phyloP scores from a whole-genome alignment of 2,113 vertebrate genomes.

The Beaufortia kweichowensis region DNA sequence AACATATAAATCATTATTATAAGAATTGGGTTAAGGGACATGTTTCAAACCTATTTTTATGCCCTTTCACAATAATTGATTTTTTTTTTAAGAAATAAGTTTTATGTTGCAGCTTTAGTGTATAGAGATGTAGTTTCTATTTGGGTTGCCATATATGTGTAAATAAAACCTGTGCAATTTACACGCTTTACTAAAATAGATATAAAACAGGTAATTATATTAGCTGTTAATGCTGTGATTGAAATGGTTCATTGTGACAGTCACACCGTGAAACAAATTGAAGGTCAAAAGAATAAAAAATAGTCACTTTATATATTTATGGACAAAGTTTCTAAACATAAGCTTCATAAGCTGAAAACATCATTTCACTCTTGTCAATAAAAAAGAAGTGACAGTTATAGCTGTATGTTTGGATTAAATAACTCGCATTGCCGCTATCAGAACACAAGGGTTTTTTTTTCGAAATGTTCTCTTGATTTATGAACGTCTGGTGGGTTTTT shows the following conservation, averaged over 20 bases:
- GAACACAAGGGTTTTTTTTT: slow-evolving; percentile 4
- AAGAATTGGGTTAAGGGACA: too few species aligned
- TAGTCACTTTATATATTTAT: not conserved
- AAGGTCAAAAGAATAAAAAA: not conserved
- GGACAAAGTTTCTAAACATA: not conserved
- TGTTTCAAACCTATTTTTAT: too few species aligned
- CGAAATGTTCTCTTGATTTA: slow-evolving; percentile 18
- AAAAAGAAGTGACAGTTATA: not conserved
- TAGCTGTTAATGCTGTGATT: not conserved
- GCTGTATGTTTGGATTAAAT: not conserved
- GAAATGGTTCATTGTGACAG: not conserved
- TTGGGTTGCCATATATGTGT: not conserved
- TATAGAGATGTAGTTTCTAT: not conserved
- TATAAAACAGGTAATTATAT: not conserved
- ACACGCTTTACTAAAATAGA: not conserved
- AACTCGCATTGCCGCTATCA: not conserved
- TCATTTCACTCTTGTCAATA: not conserved
- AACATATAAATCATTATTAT: too few species aligned
- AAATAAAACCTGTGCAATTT: not conserved
- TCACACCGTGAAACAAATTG: not conserved
- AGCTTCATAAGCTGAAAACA: not conserved
- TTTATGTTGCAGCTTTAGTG: too few species aligned
- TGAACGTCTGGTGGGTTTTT: slow-evolving; percentile 22
- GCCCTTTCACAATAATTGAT: too few species aligned
- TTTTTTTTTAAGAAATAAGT: too few species aligned